Evolutionary conservation across 2,888 invertebrate species (phyloP).

Genomic region (Eupithecia insigniata): DNA sequence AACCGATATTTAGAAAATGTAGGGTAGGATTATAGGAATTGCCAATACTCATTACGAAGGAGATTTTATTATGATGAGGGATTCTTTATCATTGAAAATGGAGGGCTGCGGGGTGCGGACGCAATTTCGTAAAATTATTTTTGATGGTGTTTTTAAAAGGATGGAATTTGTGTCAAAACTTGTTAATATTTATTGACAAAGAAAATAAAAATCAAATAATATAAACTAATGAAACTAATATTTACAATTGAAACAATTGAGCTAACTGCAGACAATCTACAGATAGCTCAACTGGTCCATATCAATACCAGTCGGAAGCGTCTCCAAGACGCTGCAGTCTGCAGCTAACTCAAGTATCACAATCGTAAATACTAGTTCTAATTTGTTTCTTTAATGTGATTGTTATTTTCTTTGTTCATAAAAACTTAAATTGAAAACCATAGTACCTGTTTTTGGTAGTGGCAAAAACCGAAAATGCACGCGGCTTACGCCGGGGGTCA

Average conservation of each 20-base stretch:
- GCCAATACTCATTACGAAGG: constrained; percentile 36
- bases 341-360: too few relatives aligned
- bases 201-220: too few relatives aligned
- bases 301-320: too few relatives aligned
- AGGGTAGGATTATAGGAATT: constrained; percentile 36
- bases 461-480: constrained; percentile 19
- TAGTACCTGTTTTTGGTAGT: background rate
- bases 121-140: constrained; percentile 19
- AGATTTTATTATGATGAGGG: constrained; percentile 38
- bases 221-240: too few relatives aligned
- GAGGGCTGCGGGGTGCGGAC: constrained; percentile 13
- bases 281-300: too few relatives aligned
- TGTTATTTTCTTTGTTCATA: too few relatives aligned
- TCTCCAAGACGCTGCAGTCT: too few relatives aligned
- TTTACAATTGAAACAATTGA: too few relatives aligned
- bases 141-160: constrained; percentile 21
- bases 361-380: too few relatives aligned
- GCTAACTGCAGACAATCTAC: too few relatives aligned
- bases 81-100: constrained; percentile 27
- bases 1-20: constrained; percentile 41
- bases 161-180: constrained; percentile 6
- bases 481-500: constrained; percentile 27
- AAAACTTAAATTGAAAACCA: background rate
- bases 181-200: background rate
- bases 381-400: too few relatives aligned